Evolutionary conservation across 2,797 vertebrate genomes (phyloP).

Genomic region (Gymnopithys bicolor): DNA sequence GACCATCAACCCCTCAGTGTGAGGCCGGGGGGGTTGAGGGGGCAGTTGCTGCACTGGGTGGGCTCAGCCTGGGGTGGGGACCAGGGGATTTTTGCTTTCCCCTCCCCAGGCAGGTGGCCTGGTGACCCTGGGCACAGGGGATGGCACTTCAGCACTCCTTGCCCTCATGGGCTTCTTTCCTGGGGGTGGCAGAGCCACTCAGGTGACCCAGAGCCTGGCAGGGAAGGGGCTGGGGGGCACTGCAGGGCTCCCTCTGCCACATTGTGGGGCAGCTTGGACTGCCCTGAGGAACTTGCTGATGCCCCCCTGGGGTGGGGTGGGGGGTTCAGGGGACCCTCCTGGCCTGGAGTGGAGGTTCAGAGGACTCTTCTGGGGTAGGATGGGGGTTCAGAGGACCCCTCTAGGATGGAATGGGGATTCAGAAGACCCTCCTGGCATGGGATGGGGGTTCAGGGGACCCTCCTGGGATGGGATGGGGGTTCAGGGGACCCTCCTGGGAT

Average conservation of each 20-base stretch:
- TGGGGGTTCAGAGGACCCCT: no score
- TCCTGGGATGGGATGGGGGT: no score
- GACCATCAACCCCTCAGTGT: no score
- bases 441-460: background rate
- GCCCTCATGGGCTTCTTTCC: background rate
- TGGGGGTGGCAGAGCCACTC: background rate
- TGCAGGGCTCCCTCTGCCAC: background rate
- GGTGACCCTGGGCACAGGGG: background rate
- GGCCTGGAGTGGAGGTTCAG: background rate
- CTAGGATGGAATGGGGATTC: background rate
- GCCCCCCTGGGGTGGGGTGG: no score
- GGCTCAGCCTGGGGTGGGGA: background rate
- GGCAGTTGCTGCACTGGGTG: no score
- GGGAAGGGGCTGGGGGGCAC: fast-evolving
- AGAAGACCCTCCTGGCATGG: no score
- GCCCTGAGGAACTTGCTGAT: fast-evolving
- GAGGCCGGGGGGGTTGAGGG: no score
- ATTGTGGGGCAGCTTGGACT: fast-evolving
- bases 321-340: no score
- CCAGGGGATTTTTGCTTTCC: background rate
- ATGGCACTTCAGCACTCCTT: fast-evolving
- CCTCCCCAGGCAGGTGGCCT: background rate
- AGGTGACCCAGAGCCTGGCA: fast-evolving
- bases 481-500: background rate
- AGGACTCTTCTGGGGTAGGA: background rate